Evolutionary conservation across 2,888 invertebrate genomes (phyloP).

Genomic region (Amiota minor): DNA sequence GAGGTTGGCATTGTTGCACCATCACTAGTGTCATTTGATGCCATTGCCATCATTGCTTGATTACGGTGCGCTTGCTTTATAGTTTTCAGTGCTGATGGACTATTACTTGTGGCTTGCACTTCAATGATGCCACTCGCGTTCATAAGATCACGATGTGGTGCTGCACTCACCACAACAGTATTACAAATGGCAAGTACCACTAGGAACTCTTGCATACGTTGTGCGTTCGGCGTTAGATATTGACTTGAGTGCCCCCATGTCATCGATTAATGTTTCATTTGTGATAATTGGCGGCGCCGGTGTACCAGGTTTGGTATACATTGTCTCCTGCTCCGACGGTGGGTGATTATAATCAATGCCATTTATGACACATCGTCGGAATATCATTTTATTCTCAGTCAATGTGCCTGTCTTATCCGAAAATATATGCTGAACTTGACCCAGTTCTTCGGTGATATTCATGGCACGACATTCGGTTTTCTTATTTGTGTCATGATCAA

Average conservation of each 20-base stretch:
- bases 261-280: slow-evolving; percentile 75
- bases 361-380: slow-evolving; percentile 90
- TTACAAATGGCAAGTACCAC: slow-evolving; percentile 94
- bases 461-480: slow-evolving; percentile 92
- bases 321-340: slow-evolving; percentile 79
- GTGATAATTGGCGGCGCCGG: slow-evolving; percentile 74
- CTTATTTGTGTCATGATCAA: slow-evolving; percentile 87
- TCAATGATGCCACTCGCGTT: slow-evolving; percentile 81
- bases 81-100: slow-evolving; percentile 45
- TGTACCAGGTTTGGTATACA: slow-evolving; percentile 74
- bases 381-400: slow-evolving; percentile 98
- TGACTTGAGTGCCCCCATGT: slow-evolving; percentile 74
- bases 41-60: slow-evolving; percentile 27
- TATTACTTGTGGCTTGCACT: slow-evolving; percentile 64
- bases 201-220: slow-evolving; percentile 90
- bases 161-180: slow-evolving; percentile 93
- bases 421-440: slow-evolving; percentile 95
- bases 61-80: slow-evolving; percentile 32
- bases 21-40: slow-evolving; percentile 30
- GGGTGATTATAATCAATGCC: slow-evolving; percentile 93
- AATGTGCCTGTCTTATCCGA: slow-evolving; percentile 98
- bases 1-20: slow-evolving; percentile 35
- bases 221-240: slow-evolving; percentile 77
- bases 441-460: slow-evolving; percentile 97
- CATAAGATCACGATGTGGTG: slow-evolving; percentile 83